Conservation (phyloP, 1,140 invertebrate species). For the Heliconius congener region DNA sequence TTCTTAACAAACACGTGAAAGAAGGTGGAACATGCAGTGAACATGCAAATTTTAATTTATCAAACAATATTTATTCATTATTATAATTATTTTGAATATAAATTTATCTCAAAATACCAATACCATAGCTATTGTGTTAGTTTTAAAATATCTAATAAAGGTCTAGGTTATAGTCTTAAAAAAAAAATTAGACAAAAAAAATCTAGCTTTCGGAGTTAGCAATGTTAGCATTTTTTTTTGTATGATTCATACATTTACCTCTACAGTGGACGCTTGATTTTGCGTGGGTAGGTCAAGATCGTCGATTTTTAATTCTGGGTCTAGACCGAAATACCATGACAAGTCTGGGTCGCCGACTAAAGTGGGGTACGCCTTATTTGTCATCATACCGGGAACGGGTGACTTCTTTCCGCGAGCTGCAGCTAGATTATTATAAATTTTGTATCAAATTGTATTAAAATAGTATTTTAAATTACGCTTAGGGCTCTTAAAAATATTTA, state of each 20-base stretch:
- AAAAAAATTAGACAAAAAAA: not conserved
- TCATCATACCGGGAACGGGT: conserved; percentile 50
- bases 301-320: conserved; percentile 59
- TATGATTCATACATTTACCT: conserved; percentile 32
- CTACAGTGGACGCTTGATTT: conserved; percentile 51
- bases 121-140: no score
- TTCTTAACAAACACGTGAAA: not conserved
- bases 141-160: no score
- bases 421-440: conserved; percentile 22
- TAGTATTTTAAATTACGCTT: no score
- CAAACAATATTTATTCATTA: not conserved
- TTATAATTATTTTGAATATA: no score
- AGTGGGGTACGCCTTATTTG: conserved; percentile 58
- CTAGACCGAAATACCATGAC: conserved; percentile 66
- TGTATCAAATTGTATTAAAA: no score
- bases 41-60: not conserved
- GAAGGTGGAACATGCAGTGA: not conserved
- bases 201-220: not conserved
- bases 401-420: conserved; percentile 57
- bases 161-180: not conserved
- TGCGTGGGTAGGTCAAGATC: conserved; percentile 52
- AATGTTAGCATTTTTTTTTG: not conserved
- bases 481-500: no score
- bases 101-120: no score
- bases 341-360: conserved; percentile 61